Conservation (phyloP, 2,888 invertebrate species). For the Caenorhabditis sp. region DNA sequence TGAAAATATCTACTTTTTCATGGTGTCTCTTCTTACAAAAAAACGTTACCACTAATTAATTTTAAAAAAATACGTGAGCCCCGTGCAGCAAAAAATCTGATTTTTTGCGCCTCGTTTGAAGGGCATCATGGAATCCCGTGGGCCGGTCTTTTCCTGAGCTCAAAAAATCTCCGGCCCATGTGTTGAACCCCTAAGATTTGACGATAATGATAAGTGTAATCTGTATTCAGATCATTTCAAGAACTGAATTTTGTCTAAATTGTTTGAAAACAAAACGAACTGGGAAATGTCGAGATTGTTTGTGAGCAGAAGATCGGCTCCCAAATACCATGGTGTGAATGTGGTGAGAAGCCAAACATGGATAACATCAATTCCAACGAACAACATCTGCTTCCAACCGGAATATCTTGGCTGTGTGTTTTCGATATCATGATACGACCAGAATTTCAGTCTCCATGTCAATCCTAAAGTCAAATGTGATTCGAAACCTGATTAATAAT, state of each 20-base stretch:
- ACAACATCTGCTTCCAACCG: constrained; percentile 44
- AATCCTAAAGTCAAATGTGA: constrained; percentile 74
- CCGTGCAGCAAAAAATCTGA: too few species aligned
- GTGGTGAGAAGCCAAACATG: constrained; percentile 58
- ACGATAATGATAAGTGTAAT: too few species aligned
- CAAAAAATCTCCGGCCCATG: too few species aligned
- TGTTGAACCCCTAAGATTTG: too few species aligned
- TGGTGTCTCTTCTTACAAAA: too few species aligned
- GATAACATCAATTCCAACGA: constrained; percentile 51
- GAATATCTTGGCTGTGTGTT: constrained; percentile 46
- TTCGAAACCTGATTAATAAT: neutral
- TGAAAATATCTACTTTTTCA: neutral
- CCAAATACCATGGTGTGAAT: constrained; percentile 67
- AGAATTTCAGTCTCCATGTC: constrained; percentile 80
- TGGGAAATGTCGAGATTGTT: constrained; percentile 65
- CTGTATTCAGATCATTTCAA: constrained; percentile 3
- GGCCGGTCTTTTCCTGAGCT: too few species aligned
- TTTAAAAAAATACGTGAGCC: too few species aligned
- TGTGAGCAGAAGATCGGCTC: constrained; percentile 65
- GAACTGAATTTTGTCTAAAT: too few species aligned
- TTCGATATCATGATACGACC: constrained; percentile 74
- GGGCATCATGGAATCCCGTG: too few species aligned
- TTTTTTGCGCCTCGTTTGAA: too few species aligned
- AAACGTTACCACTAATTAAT: too few species aligned
- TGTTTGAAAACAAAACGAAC: constrained; percentile 21